These are phyloP conservation scores for Bombus confusus DNA, from an alignment of 1,140 invertebrate genomes.

Conservation along the genomic window DNA sequence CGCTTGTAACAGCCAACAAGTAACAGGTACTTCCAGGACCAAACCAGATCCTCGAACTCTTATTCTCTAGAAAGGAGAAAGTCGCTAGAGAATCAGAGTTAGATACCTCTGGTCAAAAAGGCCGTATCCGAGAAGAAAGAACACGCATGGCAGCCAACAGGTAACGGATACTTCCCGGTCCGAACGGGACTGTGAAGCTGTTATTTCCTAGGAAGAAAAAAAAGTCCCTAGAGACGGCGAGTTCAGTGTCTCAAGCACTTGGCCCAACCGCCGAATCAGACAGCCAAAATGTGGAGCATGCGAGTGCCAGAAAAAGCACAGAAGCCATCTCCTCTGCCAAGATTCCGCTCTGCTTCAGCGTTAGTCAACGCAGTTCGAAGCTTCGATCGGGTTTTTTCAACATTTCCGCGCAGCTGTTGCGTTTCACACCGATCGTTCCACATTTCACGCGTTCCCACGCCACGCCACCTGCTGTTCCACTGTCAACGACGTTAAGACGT, in stretches of 20 bases:
- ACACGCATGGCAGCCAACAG: too few relatives aligned
- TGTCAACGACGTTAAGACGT: neutral
- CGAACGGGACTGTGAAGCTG: neutral
- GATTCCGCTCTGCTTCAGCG: neutral
- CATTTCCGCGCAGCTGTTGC: neutral
- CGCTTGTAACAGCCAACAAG: too few relatives aligned
- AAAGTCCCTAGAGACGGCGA: neutral
- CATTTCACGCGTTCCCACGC: neutral
- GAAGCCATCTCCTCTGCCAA: neutral
- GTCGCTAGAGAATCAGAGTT: too few relatives aligned
- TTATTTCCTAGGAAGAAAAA: neutral
- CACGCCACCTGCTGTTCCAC: neutral
- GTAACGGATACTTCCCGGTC: neutral
- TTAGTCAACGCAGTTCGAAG: neutral
- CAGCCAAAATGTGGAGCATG: too few relatives aligned
- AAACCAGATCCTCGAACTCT: too few relatives aligned
- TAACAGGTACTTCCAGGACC: too few relatives aligned
- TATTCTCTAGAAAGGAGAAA: too few relatives aligned
- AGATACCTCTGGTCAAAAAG: too few relatives aligned
- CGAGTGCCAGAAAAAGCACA: neutral
- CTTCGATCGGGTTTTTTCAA: neutral
- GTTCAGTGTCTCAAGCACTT: conserved; percentile 6
- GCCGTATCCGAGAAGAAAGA: too few relatives aligned
- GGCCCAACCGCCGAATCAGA: neutral
- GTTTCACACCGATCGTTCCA: neutral